These are phyloP conservation scores for Dromiciops gliroides DNA, from an alignment of 2,113 vertebrate species.

Conservation along the genomic window DNA sequence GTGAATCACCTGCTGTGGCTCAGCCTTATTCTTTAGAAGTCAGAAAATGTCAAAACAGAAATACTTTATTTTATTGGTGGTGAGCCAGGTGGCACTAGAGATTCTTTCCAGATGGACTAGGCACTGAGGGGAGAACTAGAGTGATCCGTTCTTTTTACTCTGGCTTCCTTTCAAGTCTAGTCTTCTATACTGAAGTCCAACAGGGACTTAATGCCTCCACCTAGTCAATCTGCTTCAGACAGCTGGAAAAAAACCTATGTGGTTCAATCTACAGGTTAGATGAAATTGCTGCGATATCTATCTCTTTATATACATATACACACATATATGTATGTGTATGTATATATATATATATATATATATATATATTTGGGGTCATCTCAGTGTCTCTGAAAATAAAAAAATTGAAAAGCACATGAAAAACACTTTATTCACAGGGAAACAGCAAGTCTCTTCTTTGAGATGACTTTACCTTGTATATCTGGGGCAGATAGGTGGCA, in stretches of 20 bases:
- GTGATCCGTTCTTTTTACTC: not conserved
- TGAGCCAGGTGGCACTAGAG: not conserved
- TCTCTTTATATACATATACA: not conserved
- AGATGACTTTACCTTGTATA: not conserved
- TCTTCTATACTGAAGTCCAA: not conserved
- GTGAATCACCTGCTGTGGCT: constrained; percentile 16
- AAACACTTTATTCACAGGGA: not conserved
- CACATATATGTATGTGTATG: too few species aligned
- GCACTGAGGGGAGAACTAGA: not conserved
- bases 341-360: too few species aligned
- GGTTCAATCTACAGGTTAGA: not conserved
- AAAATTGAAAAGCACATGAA: not conserved
- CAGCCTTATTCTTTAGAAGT: constrained; percentile 5
- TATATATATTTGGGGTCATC: not conserved
- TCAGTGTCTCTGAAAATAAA: not conserved
- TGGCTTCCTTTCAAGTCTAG: not conserved
- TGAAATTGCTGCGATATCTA: not conserved
- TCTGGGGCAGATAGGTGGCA: too few species aligned
- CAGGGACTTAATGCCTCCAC: not conserved
- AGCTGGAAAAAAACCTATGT: not conserved
- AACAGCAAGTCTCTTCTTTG: not conserved
- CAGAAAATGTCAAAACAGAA: constrained; percentile 29
- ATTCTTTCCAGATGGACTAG: constrained; percentile 5
- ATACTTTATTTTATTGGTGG: constrained; percentile 3
- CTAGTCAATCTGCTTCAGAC: not conserved